phyloP scores from a whole-genome alignment of 2,888 invertebrate genomes.

The Drosophila tripunctata region DNA sequence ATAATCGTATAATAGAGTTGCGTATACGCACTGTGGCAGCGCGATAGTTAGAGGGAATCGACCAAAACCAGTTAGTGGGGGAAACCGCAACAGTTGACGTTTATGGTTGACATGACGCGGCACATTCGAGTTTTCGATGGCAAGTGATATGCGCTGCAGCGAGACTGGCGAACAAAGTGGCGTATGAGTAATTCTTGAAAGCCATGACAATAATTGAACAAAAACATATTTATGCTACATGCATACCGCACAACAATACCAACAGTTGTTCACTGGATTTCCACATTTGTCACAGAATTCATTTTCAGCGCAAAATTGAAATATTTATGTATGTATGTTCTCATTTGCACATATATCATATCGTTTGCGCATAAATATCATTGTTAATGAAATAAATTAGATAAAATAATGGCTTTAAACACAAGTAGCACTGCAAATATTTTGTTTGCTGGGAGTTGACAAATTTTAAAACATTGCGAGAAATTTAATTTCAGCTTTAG shows the following conservation, averaged over 20 bases:
- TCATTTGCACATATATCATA: constrained; percentile 14
- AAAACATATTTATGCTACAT: constrained; percentile 1
- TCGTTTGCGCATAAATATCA: constrained; percentile 22
- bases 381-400: constrained; percentile 45
- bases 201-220: constrained; percentile 51
- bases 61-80: background rate
- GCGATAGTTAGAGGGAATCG: constrained; percentile 12
- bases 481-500: background rate
- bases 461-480: background rate
- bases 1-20: constrained; percentile 71
- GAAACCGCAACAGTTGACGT: constrained; percentile 66
- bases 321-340: constrained; percentile 40
- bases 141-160: constrained; percentile 55
- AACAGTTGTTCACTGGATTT: constrained; percentile 20
- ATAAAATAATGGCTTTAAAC: constrained; percentile 17
- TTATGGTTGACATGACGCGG: constrained; percentile 65
- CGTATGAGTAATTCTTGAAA: constrained; percentile 52
- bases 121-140: constrained; percentile 28
- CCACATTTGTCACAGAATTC: constrained; percentile 34
- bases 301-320: constrained; percentile 40
- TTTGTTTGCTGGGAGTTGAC: constrained; percentile 5
- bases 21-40: constrained; percentile 62
- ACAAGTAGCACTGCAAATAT: constrained; percentile 14
- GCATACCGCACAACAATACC: constrained; percentile 10
- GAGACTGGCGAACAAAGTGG: constrained; percentile 33